A percentile compares a stretch with the other conserved stretches of the same genome.
Conservation (phyloP, 2,113 vertebrate species). For the Sprattus sprattus region DNA sequence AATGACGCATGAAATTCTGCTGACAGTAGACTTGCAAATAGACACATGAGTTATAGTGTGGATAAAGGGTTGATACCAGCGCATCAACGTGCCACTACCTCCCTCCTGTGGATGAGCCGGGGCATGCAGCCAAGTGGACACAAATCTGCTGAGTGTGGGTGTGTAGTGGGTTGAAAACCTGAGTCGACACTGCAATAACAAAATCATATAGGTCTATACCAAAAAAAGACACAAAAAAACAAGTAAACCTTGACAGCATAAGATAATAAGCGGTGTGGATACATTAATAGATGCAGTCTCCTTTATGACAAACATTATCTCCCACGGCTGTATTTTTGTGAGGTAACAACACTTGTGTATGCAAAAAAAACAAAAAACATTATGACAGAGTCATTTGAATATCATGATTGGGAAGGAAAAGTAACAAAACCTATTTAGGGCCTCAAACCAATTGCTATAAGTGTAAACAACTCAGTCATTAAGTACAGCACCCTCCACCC, state of each 20-base stretch:
- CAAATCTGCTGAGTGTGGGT: neutral
- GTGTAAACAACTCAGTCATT: neutral
- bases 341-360: neutral
- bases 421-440: neutral
- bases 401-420: neutral
- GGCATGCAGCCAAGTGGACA: neutral
- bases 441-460: neutral
- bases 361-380: neutral
- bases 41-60: neutral
- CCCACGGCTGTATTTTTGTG: no score
- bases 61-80: neutral
- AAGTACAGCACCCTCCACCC: neutral
- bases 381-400: neutral
- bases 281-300: neutral
- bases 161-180: neutral
- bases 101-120: neutral
- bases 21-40: neutral
- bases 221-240: neutral
- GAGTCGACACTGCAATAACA: neutral
- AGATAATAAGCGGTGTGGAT: neutral
- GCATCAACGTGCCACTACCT: neutral
- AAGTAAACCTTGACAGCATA: neutral
- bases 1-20: slow-evolving; percentile 8
- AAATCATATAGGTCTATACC: no score
- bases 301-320: neutral